Evolutionary conservation across 2,888 invertebrate genomes (phyloP).

Genomic region (Spisula subtruncata): DNA sequence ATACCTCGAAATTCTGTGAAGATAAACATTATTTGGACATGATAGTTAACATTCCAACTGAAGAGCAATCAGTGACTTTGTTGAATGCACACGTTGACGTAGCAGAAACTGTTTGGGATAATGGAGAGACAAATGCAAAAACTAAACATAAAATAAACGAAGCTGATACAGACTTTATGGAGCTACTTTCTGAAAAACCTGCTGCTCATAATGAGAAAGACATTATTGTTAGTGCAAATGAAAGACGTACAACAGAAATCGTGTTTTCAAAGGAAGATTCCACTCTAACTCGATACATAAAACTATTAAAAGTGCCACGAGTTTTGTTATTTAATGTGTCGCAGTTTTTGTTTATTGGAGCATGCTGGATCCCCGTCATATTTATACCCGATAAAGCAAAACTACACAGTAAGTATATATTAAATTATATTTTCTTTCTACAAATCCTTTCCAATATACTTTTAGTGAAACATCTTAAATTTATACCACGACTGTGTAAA

Average conservation of each 20-base stretch:
- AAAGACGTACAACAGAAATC: not conserved
- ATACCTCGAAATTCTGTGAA: not conserved
- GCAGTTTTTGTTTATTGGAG: constrained; percentile 96
- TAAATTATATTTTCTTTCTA: not conserved
- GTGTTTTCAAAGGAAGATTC: not conserved
- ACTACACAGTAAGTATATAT: constrained; percentile 76
- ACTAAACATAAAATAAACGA: not conserved
- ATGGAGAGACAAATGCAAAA: not conserved
- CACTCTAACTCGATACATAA: not conserved
- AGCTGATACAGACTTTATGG: not conserved
- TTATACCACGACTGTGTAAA: too few species aligned
- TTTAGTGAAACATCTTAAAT: too few species aligned
- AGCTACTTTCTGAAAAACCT: not conserved
- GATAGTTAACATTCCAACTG: not conserved
- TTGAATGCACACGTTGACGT: not conserved
- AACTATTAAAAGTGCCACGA: constrained; percentile 27
- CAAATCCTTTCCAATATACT: too few species aligned
- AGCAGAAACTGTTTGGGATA: not conserved
- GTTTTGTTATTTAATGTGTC: constrained; percentile 95
- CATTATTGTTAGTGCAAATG: not conserved
- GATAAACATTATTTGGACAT: not conserved
- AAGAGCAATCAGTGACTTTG: not conserved
- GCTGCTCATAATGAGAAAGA: not conserved
- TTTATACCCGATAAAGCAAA: constrained; percentile 93
- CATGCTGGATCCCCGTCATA: constrained; percentile 97